A percentile compares a stretch with the other conserved stretches of the same genome.
Evolutionary conservation across 2,888 invertebrate genomes (phyloP).

Genomic region (Archips xylosteana): DNA sequence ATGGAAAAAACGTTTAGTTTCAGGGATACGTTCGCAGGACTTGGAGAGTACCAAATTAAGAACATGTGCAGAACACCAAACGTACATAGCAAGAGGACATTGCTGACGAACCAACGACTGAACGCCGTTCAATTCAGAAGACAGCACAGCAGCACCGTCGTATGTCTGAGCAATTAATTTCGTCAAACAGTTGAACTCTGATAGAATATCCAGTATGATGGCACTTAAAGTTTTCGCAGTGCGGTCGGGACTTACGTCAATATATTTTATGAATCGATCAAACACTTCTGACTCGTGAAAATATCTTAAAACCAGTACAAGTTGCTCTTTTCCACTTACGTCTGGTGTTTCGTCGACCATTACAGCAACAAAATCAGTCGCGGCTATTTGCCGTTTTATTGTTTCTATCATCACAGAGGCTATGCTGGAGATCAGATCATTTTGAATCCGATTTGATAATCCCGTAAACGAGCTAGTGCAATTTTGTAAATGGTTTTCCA

Average conservation of each 20-base stretch:
- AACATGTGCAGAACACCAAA: slow-evolving; percentile 49
- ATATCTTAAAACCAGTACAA: not conserved
- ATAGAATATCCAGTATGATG: slow-evolving; percentile 45
- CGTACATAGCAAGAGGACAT: slow-evolving; percentile 46
- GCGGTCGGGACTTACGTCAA: slow-evolving; percentile 51
- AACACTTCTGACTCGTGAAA: slow-evolving; percentile 30
- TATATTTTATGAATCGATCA: slow-evolving; percentile 55
- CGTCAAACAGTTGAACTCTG: slow-evolving; percentile 46
- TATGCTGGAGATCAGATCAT: slow-evolving; percentile 55
- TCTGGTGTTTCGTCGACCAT: slow-evolving; percentile 29
- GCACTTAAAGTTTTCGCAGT: slow-evolving; percentile 47
- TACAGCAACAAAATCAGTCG: slow-evolving; percentile 44
- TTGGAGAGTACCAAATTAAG: slow-evolving; percentile 48
- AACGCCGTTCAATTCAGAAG: slow-evolving; percentile 50
- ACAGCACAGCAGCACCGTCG: slow-evolving; percentile 54
- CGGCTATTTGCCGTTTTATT: slow-evolving; percentile 51
- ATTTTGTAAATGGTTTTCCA: slow-evolving; percentile 50
- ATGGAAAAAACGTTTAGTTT: slow-evolving; percentile 53
- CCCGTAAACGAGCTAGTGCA: slow-evolving; percentile 19
- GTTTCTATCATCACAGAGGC: slow-evolving; percentile 48
- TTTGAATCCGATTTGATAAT: slow-evolving; percentile 51
- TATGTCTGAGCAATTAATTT: slow-evolving; percentile 58
- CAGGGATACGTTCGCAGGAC: slow-evolving; percentile 46
- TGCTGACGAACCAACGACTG: slow-evolving; percentile 51
- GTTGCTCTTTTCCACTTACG: slow-evolving; percentile 3